Percentiles rank a stretch among this genome's conserved stretches.
Conservation (phyloP, 2,888 invertebrate genomes). For the Eueremaeus valkanovi region DNA sequence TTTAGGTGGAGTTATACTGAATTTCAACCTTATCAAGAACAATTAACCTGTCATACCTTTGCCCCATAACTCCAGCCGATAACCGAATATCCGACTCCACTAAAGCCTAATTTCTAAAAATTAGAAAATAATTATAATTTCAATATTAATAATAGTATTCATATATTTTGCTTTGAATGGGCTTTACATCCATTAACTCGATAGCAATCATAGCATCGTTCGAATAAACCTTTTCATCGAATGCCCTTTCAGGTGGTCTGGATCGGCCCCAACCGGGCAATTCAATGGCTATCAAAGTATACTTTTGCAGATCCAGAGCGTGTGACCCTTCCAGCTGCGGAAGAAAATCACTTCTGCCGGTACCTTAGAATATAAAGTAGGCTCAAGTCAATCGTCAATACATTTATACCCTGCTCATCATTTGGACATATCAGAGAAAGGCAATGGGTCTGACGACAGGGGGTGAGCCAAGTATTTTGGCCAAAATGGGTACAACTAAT, state of each 20-base stretch:
- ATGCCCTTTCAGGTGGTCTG: constrained; percentile 34
- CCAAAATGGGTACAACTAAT: too few relatives aligned
- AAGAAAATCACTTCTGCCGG: constrained; percentile 7
- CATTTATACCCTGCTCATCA: too few relatives aligned
- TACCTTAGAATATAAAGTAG: too few relatives aligned
- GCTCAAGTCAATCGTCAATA: too few relatives aligned
- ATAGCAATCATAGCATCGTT: constrained; percentile 27
- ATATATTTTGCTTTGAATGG: neutral
- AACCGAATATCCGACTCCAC: constrained; percentile 29
- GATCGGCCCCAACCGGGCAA: constrained; percentile 37
- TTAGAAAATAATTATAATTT: neutral
- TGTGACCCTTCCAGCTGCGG: constrained; percentile 23
- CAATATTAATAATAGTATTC: neutral
- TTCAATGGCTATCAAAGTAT: constrained; percentile 32
- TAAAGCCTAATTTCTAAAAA: constrained; percentile 26
- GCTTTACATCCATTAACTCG: constrained; percentile 35
- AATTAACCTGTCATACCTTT: too few relatives aligned
- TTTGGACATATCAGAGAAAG: too few relatives aligned
- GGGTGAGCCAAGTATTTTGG: too few relatives aligned
- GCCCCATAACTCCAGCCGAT: constrained; percentile 38
- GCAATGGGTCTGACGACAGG: too few relatives aligned
- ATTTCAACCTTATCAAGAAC: too few relatives aligned
- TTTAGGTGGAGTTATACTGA: too few relatives aligned
- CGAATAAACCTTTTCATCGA: constrained; percentile 24
- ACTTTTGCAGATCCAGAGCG: constrained; percentile 30